Evolutionary conservation across 2,888 invertebrate species (phyloP), one percentile per base, ranked within the genome.

Genomic region (Stenodema calcarata): DNA sequence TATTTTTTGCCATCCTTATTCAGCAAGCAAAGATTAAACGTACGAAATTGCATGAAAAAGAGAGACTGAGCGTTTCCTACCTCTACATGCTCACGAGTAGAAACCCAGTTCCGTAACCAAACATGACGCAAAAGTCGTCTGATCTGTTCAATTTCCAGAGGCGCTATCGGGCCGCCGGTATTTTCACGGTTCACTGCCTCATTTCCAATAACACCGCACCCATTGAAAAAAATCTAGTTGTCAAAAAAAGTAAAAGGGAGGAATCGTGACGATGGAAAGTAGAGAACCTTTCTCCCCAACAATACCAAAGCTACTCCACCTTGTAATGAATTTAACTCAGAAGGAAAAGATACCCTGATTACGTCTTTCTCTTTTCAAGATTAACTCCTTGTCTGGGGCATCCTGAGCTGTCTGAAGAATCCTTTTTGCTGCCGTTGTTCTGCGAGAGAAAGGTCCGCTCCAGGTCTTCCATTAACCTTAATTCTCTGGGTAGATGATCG

Each of bases 181-280:
- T 62, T 62, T 62, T 18, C 62, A 62, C 62, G 62, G 62, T 62
- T 62, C 62, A 62, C 62, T 27, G 62, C 62, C 23, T 23, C 62
- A 62, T 62, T 62, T 62, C 62, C 62, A 62, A 62, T 62, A 62
- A 62, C 62, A 62, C 23, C 62, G 62, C 62, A 62, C 62, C 62
- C 62, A 62, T 62, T 23, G 23, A 23, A 16, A 62, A 62, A 11
- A 62, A 62, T 0, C 11, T 23, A 62, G 23, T 62, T 62, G 23
- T 62, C 23, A 62, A 62, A 78, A 78, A 78, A n/a, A 75, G 75
- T 30, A 75, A 75, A 75, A 75, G 75, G 78, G 78, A 18, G 18
- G 42, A 78, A 44, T 78, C 78, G 78, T 78, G 78, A 78, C 78
- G 41, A 18, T 78, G 78, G 78, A 78, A 78, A 78, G 78, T 78